phyloP scores from a whole-genome alignment of 2,113 vertebrate species.

The Phaetusa simplex region DNA sequence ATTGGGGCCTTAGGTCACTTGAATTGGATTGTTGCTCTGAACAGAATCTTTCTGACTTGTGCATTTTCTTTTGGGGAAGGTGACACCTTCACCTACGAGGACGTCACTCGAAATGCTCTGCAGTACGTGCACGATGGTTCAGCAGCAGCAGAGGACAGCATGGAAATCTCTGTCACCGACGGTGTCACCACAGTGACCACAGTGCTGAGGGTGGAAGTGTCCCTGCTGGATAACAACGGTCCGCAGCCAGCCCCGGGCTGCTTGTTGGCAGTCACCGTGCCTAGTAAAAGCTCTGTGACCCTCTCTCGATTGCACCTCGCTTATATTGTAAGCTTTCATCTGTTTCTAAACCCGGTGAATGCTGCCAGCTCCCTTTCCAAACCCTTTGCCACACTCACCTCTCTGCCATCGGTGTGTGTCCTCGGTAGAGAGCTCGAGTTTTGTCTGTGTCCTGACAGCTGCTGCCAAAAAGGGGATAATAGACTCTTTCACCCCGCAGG shows the following conservation, averaged over 20 bases:
- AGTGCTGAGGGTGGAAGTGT: slow-evolving; percentile 81
- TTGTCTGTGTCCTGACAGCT: background rate
- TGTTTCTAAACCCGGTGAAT: background rate
- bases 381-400: background rate
- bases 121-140: slow-evolving; percentile 86
- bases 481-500: background rate
- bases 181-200: slow-evolving; percentile 78
- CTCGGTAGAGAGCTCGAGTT: background rate
- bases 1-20: background rate
- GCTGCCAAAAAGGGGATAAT: slow-evolving; percentile 18
- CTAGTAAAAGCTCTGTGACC: slow-evolving; percentile 80
- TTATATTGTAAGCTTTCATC: slow-evolving; percentile 79
- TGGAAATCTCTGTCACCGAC: slow-evolving; percentile 89
- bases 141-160: slow-evolving; percentile 77
- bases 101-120: slow-evolving; percentile 82
- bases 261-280: slow-evolving; percentile 79
- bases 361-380: background rate
- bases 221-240: slow-evolving; percentile 59
- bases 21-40: background rate
- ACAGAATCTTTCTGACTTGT: background rate
- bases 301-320: slow-evolving; percentile 86
- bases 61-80: slow-evolving; percentile 73
- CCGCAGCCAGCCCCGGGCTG: slow-evolving; percentile 78
- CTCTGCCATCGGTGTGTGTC: background rate
- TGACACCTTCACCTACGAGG: slow-evolving; percentile 88